Percentiles rank a stretch among this genome's conserved stretches.
phyloP scores from a whole-genome alignment of 2,888 invertebrate genomes.

The Pomacea canaliculata region DNA sequence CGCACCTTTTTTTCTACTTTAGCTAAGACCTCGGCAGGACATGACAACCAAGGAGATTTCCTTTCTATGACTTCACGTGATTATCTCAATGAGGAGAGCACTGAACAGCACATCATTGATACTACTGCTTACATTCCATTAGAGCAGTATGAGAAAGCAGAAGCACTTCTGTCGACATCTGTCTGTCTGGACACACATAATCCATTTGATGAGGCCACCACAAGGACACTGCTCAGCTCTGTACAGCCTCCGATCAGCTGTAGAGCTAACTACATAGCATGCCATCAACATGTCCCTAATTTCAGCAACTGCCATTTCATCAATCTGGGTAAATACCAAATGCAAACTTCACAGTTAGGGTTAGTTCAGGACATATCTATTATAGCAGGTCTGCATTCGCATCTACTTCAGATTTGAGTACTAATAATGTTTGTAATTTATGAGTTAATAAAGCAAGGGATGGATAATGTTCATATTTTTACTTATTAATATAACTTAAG shows the following conservation, averaged over 20 bases:
- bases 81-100: neutral
- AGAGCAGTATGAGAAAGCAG: constrained; percentile 46
- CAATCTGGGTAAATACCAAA: constrained; percentile 39
- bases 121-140: constrained; percentile 51
- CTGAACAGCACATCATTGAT: constrained; percentile 54
- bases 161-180: constrained; percentile 50
- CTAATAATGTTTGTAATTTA: too few relatives aligned
- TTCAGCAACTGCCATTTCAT: constrained; percentile 38
- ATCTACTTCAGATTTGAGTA: too few relatives aligned
- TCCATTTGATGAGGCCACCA: constrained; percentile 83
- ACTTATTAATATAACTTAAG: too few relatives aligned
- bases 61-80: neutral
- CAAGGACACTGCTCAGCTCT: constrained; percentile 79
- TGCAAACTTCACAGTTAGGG: too few relatives aligned
- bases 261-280: constrained; percentile 40
- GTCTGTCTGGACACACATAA: constrained; percentile 72
- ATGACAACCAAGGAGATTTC: neutral
- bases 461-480: too few relatives aligned
- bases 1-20: constrained; percentile 2
- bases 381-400: too few relatives aligned
- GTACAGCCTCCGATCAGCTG: constrained; percentile 56
- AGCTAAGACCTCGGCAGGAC: neutral
- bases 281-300: constrained; percentile 41
- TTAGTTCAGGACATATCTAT: too few relatives aligned
- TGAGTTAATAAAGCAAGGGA: too few relatives aligned